Evolutionary conservation across 2,113 vertebrate species (phyloP).

Genomic region (Peromyscus californicus): DNA sequence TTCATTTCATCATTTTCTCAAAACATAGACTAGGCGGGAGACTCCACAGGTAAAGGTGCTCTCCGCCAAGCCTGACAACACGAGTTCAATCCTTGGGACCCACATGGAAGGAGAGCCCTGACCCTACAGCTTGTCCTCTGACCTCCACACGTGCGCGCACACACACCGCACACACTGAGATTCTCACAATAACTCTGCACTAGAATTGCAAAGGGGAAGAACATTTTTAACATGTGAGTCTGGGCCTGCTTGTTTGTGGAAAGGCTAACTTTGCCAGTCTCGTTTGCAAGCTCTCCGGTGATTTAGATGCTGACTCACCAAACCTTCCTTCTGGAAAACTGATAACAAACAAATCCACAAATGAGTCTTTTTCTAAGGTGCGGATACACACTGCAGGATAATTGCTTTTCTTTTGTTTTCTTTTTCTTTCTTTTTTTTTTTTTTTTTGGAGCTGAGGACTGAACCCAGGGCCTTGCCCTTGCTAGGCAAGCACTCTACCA

Average conservation of each 20-base stretch:
- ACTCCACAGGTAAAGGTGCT: neutral
- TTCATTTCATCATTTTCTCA: constrained; percentile 63
- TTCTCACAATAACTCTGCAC: constrained; percentile 31
- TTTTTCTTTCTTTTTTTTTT: too few relatives aligned
- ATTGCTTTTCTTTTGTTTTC: too few relatives aligned
- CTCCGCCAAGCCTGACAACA: neutral
- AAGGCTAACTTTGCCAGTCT: neutral
- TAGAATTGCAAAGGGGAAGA: neutral
- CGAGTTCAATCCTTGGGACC: neutral
- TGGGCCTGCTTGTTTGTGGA: constrained; percentile 43
- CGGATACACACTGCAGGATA: constrained; percentile 23
- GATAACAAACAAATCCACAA: constrained; percentile 10
- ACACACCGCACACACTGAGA: neutral
- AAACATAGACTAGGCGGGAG: neutral
- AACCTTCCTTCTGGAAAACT: constrained; percentile 37
- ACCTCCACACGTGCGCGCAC: neutral
- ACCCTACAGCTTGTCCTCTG: too few relatives aligned
- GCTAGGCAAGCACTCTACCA: too few relatives aligned
- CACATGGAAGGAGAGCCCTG: neutral
- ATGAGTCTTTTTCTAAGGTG: constrained; percentile 12
- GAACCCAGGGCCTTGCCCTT: too few relatives aligned
- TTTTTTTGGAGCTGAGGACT: too few relatives aligned
- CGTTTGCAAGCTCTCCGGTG: neutral
- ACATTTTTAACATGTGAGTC: neutral
- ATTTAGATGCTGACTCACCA: neutral